A percentile compares a stretch with the other conserved stretches of the same genome.
phyloP scores from a whole-genome alignment of 2,797 vertebrate species.

The Siniperca obscura region DNA sequence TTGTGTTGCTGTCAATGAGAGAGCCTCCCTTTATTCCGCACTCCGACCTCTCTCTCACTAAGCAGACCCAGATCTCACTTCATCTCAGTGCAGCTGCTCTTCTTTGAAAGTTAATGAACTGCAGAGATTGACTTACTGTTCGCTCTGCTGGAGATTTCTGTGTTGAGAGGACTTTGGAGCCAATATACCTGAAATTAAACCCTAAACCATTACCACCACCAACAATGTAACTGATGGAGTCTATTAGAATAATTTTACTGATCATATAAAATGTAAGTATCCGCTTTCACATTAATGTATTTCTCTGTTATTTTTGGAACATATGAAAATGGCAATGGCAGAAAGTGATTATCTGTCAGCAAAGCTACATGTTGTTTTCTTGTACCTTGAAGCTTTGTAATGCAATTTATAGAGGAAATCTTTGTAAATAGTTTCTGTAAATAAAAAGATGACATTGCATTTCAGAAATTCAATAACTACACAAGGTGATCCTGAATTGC shows the following conservation, averaged over 20 bases:
- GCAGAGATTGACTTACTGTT: constrained; percentile 67
- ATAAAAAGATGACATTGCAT: not conserved
- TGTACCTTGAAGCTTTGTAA: constrained; percentile 1
- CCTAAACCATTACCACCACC: constrained; percentile 6
- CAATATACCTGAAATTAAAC: constrained; percentile 35
- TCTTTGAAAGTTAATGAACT: constrained; percentile 78
- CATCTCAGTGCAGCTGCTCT: constrained; percentile 59
- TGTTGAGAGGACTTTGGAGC: constrained; percentile 47
- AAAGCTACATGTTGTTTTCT: not conserved
- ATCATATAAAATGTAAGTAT: not conserved
- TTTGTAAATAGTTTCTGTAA: not conserved
- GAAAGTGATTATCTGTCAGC: not conserved
- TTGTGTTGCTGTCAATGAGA: constrained; percentile 46
- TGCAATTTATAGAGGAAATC: not conserved
- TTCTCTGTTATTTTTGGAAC: not conserved
- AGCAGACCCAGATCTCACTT: constrained; percentile 59
- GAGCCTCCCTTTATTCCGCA: constrained; percentile 47
- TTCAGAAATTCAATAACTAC: constrained; percentile 16
- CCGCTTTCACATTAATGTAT: not conserved
- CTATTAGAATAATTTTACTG: not conserved
- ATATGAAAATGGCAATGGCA: not conserved
- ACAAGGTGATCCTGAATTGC: constrained; percentile 7
- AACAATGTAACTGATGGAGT: not conserved
- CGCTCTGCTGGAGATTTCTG: constrained; percentile 48
- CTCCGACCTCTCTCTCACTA: constrained; percentile 32